These are phyloP conservation scores for Amphimallon solstitiale DNA, from an alignment of 2,888 invertebrate genomes.

Conservation along the genomic window DNA sequence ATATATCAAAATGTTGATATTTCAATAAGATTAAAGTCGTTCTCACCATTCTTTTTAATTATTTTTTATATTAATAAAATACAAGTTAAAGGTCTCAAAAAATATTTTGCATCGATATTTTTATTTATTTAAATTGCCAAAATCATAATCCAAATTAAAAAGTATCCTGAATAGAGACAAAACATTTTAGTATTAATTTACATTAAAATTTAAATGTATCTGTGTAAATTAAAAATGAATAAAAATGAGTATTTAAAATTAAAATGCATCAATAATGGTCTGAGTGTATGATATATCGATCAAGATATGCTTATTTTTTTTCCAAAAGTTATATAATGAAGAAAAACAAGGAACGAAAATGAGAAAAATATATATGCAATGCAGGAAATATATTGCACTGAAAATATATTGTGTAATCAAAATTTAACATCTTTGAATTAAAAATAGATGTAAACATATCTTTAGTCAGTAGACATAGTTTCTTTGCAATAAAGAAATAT, in stretches of 20 bases:
- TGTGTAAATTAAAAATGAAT: constrained; percentile 38
- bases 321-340: neutral
- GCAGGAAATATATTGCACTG: constrained; percentile 32
- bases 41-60: neutral
- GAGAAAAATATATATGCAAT: constrained; percentile 8
- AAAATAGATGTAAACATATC: constrained; percentile 37
- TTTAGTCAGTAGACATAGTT: constrained; percentile 32
- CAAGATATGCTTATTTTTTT: constrained; percentile 32
- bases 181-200: neutral
- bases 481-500: constrained; percentile 23
- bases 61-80: neutral
- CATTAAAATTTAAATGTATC: constrained; percentile 21
- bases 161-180: constrained; percentile 3
- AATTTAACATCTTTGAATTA: neutral
- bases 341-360: neutral
- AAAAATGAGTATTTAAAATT: constrained; percentile 33
- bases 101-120: constrained; percentile 11
- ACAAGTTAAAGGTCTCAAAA: neutral
- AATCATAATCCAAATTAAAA: constrained; percentile 14
- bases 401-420: constrained; percentile 8
- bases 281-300: constrained; percentile 24
- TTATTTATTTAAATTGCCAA: neutral
- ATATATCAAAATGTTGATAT: too few species aligned
- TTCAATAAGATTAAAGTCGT: neutral
- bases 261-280: constrained; percentile 32